These are phyloP conservation scores for Drosophila pseudotakahashii DNA, from an alignment of 2,888 invertebrate species.

Conservation along the genomic window DNA sequence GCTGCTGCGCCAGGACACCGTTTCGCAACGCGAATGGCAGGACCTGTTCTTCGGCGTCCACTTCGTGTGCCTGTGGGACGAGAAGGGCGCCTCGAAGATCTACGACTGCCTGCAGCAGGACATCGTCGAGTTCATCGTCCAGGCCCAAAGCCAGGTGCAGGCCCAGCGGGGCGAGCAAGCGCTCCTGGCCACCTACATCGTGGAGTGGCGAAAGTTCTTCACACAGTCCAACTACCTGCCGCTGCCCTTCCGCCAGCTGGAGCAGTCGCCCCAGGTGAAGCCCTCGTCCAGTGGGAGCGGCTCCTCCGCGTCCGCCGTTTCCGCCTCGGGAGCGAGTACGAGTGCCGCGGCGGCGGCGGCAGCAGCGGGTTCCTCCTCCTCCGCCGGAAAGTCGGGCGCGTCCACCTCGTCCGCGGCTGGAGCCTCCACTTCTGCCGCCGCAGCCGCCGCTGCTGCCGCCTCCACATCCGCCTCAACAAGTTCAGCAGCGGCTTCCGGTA, in stretches of 20 bases:
- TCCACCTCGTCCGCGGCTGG: conserved; percentile 61
- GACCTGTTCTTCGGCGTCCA: conserved; percentile 98
- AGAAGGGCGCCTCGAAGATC: conserved; percentile 95
- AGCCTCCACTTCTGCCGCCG: conserved; percentile 37
- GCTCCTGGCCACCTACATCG: conserved; percentile 97
- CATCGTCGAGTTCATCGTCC: conserved; percentile 96
- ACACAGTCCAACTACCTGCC: conserved; percentile 98
- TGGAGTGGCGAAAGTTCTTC: conserved; percentile 99
- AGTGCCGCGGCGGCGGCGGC: conserved; percentile 58
- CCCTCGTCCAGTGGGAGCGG: conserved; percentile 53
- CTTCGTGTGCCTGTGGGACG: conserved; percentile 98
- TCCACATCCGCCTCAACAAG: conserved; percentile 61
- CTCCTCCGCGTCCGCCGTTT: conserved; percentile 62
- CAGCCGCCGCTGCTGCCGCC: conserved; percentile 34
- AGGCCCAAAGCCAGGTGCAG: conserved; percentile 95
- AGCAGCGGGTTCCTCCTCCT: conserved; percentile 21
- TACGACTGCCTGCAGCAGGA: conserved; percentile 95
- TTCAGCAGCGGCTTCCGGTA: conserved; percentile 50
- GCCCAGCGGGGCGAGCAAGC: conserved; percentile 97
- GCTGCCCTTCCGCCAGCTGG: conserved; percentile 96
- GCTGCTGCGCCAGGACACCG: conserved; percentile 96
- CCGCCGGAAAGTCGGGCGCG: conserved; percentile 34
- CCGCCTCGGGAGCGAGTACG: conserved; percentile 56
- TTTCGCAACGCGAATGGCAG: conserved; percentile 98
- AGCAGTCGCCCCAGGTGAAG: conserved; percentile 92